These are phyloP conservation scores for Malacosoma neustria DNA, from an alignment of 2,888 invertebrate species.

Conservation along the genomic window DNA sequence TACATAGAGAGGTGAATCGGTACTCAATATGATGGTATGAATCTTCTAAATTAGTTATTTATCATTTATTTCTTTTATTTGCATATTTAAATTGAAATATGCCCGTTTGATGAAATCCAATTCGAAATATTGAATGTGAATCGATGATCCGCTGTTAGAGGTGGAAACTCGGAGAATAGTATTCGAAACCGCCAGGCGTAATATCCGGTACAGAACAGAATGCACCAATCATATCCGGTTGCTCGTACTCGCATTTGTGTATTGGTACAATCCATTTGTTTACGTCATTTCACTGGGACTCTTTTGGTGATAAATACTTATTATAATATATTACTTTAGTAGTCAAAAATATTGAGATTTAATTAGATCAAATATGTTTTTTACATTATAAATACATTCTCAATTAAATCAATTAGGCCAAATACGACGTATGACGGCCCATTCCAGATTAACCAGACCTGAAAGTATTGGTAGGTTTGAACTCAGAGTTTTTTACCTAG, in stretches of 20 bases:
- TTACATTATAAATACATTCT: too few species aligned
- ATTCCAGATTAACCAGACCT: too few species aligned
- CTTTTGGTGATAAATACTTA: background rate
- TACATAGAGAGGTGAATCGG: background rate
- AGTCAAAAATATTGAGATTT: too few species aligned
- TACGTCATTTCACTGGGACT: background rate
- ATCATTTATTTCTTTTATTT: too few species aligned
- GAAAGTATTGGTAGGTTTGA: too few species aligned
- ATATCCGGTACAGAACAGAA: conserved; percentile 35
- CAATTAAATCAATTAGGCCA: too few species aligned
- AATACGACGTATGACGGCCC: too few species aligned
- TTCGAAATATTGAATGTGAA: conserved; percentile 3
- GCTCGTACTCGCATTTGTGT: conserved; percentile 7
- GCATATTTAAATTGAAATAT: too few species aligned
- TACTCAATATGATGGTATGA: background rate
- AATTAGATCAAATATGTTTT: too few species aligned
- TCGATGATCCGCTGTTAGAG: conserved; percentile 13
- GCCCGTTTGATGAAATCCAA: too few species aligned
- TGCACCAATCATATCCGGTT: conserved; percentile 33
- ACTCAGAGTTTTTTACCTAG: too few species aligned
- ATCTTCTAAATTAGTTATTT: background rate
- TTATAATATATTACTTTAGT: too few species aligned
- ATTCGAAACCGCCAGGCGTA: conserved; percentile 23
- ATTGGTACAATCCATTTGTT: conserved; percentile 1
- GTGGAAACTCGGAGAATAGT: conserved; percentile 21